These are phyloP conservation scores for Byasa hedistus DNA, from an alignment of 2,888 invertebrate species.

Conservation along the genomic window DNA sequence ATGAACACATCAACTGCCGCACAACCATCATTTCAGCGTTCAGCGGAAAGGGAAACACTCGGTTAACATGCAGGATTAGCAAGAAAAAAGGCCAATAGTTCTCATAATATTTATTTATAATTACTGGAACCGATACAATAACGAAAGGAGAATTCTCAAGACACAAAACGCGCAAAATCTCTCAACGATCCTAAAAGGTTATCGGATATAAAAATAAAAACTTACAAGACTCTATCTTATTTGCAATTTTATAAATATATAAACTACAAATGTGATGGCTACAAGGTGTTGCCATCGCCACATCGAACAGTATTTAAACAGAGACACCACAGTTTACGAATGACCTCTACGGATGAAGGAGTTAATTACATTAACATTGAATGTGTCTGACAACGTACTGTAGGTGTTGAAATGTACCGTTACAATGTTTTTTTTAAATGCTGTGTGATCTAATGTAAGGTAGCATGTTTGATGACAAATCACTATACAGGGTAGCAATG, in stretches of 20 bases:
- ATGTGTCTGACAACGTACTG: neutral
- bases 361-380: constrained; percentile 9
- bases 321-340: constrained; percentile 9
- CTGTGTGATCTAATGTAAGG: constrained; percentile 12
- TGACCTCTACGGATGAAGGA: constrained; percentile 10
- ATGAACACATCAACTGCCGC: constrained; percentile 1
- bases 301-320: constrained; percentile 20
- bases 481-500: constrained; percentile 29
- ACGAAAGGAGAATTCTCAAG: constrained; percentile 42
- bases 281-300: constrained; percentile 31
- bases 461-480: constrained; percentile 21
- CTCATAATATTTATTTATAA: constrained; percentile 72
- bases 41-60: constrained; percentile 45
- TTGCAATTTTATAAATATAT: constrained; percentile 39
- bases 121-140: constrained; percentile 71
- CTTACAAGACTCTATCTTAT: constrained; percentile 50
- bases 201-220: constrained; percentile 75
- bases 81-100: constrained; percentile 74
- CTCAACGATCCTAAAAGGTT: constrained; percentile 51
- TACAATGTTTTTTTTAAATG: constrained; percentile 4
- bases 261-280: constrained; percentile 32
- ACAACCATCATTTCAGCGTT: constrained; percentile 28
- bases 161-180: constrained; percentile 51
- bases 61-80: constrained; percentile 72
- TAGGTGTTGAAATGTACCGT: constrained; percentile 2